Evolutionary conservation across 2,888 invertebrate species (phyloP).

Genomic region (Anarsia innoxiella): DNA sequence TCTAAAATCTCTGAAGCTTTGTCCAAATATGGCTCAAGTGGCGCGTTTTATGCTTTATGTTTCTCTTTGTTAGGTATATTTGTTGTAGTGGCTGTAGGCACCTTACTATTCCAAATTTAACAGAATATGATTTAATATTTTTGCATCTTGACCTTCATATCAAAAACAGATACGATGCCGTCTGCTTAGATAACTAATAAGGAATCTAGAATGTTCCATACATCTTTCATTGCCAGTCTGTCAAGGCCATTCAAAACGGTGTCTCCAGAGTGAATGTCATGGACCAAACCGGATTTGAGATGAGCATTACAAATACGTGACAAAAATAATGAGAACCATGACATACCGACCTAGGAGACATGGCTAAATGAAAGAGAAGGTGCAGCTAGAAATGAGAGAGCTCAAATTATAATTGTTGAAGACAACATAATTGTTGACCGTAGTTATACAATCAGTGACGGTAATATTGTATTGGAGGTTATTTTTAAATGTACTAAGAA

Average conservation of each 20-base stretch:
- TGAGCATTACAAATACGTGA: constrained; percentile 2
- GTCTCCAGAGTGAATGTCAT: constrained; percentile 26
- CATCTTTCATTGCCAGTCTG: constrained; percentile 4
- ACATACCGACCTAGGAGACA: background rate
- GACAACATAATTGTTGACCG: background rate
- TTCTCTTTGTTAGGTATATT: too few species aligned
- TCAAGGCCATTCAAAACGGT: background rate
- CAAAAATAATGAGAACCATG: background rate
- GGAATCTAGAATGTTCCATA: constrained; percentile 1
- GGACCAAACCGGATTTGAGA: constrained; percentile 24
- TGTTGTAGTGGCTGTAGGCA: too few species aligned
- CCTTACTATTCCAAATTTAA: too few species aligned
- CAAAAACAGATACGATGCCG: too few species aligned
- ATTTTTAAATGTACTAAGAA: too few species aligned
- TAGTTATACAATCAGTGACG: background rate
- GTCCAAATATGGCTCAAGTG: too few species aligned
- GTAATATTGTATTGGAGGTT: background rate
- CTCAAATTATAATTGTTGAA: background rate
- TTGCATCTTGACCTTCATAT: too few species aligned
- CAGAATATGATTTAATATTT: too few species aligned
- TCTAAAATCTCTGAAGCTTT: too few species aligned
- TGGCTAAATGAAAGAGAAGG: background rate
- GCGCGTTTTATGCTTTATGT: too few species aligned
- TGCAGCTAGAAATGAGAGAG: background rate
- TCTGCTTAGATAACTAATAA: too few species aligned